phyloP scores from a whole-genome alignment of 2,888 invertebrate genomes.

The Fragum sueziense region DNA sequence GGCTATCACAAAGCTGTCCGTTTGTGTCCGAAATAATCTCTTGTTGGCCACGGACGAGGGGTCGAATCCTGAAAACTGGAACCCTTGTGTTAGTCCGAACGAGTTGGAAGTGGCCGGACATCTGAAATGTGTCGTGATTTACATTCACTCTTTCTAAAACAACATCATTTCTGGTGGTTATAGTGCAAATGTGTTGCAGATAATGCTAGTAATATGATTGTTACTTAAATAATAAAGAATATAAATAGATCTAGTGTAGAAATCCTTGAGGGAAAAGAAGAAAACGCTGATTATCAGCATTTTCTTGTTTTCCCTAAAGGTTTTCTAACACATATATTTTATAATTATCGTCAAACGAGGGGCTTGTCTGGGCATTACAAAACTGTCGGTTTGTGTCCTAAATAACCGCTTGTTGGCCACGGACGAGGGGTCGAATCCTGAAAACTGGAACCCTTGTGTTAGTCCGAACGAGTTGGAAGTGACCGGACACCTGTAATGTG shows the following conservation, averaged over 20 bases:
- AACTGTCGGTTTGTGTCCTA: conserved; percentile 20
- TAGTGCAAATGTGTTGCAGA: too few relatives aligned
- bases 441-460: conserved; percentile 3
- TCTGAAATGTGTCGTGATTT: conserved; percentile 2
- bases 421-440: not conserved
- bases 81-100: not conserved
- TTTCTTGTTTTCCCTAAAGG: too few relatives aligned
- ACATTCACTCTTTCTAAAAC: too few relatives aligned
- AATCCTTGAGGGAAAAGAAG: too few relatives aligned
- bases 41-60: not conserved
- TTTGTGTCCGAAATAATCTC: conserved; percentile 20
- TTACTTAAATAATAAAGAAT: too few relatives aligned
- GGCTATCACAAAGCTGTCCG: conserved; percentile 20
- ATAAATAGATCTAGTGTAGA: too few relatives aligned
- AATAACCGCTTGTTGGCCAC: not conserved
- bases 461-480: not conserved
- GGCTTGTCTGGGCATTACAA: conserved; percentile 19
- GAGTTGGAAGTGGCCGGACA: conserved; percentile 12
- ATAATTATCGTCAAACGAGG: too few relatives aligned
- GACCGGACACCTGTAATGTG: conserved; percentile 23
- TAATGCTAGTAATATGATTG: too few relatives aligned
- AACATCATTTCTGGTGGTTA: too few relatives aligned
- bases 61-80: not conserved
- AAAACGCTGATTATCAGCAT: too few relatives aligned
- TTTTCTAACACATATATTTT: too few relatives aligned